Evolutionary conservation across 2,888 invertebrate genomes (phyloP), one percentile per base, ranked within the genome.

Genomic region (Ernsta delagoae): DNA sequence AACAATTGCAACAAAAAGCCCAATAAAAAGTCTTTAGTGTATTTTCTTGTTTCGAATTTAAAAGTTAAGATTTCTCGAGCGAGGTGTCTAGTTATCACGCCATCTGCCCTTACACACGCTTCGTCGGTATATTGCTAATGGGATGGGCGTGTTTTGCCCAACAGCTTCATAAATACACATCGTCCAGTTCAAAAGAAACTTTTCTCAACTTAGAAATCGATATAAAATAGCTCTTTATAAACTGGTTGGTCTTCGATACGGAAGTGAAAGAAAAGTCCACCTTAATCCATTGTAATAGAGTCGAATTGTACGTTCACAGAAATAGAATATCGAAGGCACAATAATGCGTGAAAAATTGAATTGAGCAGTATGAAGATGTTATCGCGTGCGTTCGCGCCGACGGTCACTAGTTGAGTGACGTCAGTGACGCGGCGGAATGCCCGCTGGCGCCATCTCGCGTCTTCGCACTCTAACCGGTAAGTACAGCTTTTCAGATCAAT

Each of bases 321-420:
- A 24, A 59, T 70, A 70, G 36, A 56, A 65, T 56, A 72, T 73
- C 68, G 41, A 9, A 60, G 72, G 70, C 67, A 75, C 69, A 74
- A 75, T 75, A 72, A 71, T 71, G 74, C 74, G 75, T 78, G 76
- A 75, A 76, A 76, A 77, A 77, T 77, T 75, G 72, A 75, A 76
- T 77, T 74, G 72, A 73, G 70, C 65, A 70, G 70, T 57, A 62
- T 5, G 48, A 50, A 57, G 75, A 76, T 74, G 65, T 59, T 70
- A 72, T 69, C 72, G 70, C 66, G 72, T 67, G 53, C 53, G 50
- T 64, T 65, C 64, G 60, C 59, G 57, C 56, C 59, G 57, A 59
- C 39, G 62, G 65, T 43, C 48, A 36, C n/a, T 39, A 11, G 31
- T 36, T 64, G 56, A 65, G 36, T 65, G 60, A 65, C 54, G 36